Percentiles rank a stretch among this genome's conserved stretches.
These are phyloP conservation scores for Malthinus flaveolus DNA, from an alignment of 2,888 invertebrate species.

Conservation along the genomic window DNA sequence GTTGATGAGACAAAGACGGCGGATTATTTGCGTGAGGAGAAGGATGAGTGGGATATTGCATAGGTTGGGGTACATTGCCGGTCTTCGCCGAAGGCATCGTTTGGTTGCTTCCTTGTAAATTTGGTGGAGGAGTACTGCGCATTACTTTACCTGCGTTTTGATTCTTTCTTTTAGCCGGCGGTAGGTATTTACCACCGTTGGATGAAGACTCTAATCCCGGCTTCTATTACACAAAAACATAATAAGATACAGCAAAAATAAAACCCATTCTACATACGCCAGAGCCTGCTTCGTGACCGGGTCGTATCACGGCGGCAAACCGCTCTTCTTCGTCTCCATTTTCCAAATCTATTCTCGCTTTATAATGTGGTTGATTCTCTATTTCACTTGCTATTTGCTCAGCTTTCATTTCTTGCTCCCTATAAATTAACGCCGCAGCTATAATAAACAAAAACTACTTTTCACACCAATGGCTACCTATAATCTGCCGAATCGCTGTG, in stretches of 20 bases:
- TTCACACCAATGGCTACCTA: constrained; percentile 47
- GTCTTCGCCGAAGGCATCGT: constrained; percentile 47
- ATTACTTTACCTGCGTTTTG: constrained; percentile 67
- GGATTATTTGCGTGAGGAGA: constrained; percentile 35
- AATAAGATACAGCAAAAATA: too few species aligned
- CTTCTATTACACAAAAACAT: constrained; percentile 3
- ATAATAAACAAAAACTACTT: background rate
- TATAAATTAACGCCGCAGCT: constrained; percentile 32
- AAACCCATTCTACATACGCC: background rate
- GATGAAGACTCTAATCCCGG: constrained; percentile 19
- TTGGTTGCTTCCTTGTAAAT: constrained; percentile 47
- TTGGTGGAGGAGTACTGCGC: constrained; percentile 63
- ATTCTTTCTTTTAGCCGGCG: constrained; percentile 78
- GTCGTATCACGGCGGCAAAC: constrained; percentile 83
- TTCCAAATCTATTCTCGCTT: constrained; percentile 81
- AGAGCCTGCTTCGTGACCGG: constrained; percentile 39
- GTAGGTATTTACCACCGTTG: constrained; percentile 69
- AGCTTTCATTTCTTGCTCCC: constrained; percentile 82
- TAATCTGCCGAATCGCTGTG: constrained; percentile 86
- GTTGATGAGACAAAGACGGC: constrained; percentile 28
- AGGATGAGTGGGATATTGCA: constrained; percentile 37
- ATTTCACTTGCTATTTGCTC: constrained; percentile 91
- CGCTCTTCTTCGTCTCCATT: constrained; percentile 91
- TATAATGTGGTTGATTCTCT: constrained; percentile 81
- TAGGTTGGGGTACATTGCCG: constrained; percentile 36